Base-by-base conservation (phyloP, 2,113 vertebrate genomes). In the Pomatorhinus ruficollis region DNA sequence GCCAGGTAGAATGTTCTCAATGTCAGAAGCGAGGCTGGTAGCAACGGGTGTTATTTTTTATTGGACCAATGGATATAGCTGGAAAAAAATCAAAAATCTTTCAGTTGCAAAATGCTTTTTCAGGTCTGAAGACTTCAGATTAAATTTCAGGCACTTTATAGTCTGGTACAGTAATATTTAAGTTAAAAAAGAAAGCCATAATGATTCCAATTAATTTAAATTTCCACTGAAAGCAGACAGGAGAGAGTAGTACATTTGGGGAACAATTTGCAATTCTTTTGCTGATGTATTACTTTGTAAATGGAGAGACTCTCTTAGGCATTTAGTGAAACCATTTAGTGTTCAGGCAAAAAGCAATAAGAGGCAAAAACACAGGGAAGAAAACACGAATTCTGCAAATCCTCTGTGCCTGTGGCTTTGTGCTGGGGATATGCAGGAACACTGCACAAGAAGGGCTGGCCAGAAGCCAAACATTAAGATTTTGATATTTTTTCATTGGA, bases 171-270 rank as follows among this genome's bases (percentile, higher is more conserved):
- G 76, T 93, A 90, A 89, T 86, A 83, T 86, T 83, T 89, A 88
- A 92, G 9, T 61, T 9, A 54, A 86, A 91, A 80, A 89, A 47
- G 11, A 79, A 42, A 12, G 1, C 1, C 88, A 59, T 59, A 81
- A 90, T 86, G 47, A 87, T 92, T 96, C 31, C 31, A 87, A 90
- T 94, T 95, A 92, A 93, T 95, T 96, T 93, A 75, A 66, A 92
- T 94, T 95, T 94, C 85, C 50, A 59, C 82, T 93, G 76, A 54
- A 87, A 74, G 45, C 70, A 69, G 82, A 71, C 57, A 66, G 31
- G 27, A 94, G 78, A 72, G 53, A 88, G 60, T 72, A 91, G 53
- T 71, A 93, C 59, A 76, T 90, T 95, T 90, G 57, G 66, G 45
- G 63, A 96, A 79, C 61, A 83, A 80, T 92, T 92, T 94, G 63